phyloP scores from a whole-genome alignment of 1,140 invertebrate species.

The Elymnias hypermnestra region DNA sequence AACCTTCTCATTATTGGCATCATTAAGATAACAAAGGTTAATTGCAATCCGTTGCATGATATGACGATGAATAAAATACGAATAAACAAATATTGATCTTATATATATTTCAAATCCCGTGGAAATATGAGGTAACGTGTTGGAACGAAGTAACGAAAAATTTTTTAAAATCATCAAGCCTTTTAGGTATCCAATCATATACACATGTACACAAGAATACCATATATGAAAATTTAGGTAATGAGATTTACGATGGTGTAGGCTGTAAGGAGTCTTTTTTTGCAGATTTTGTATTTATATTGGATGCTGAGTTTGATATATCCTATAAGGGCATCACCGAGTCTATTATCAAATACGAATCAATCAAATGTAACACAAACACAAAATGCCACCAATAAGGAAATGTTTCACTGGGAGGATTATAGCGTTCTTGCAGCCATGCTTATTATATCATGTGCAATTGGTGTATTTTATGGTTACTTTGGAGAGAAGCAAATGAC shows the following conservation, averaged over 20 bases:
- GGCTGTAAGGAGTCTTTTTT: too few species aligned
- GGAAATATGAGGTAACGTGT: background rate
- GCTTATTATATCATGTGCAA: constrained; percentile 83
- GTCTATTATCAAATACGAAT: background rate
- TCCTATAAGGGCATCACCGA: constrained; percentile 2
- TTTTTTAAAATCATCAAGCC: too few species aligned
- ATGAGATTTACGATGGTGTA: too few species aligned
- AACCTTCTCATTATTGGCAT: too few species aligned
- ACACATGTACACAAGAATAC: too few species aligned
- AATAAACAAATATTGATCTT: too few species aligned
- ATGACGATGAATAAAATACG: too few species aligned
- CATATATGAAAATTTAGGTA: too few species aligned
- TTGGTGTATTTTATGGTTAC: constrained; percentile 89
- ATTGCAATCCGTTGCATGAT: too few species aligned
- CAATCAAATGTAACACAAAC: constrained; percentile 3
- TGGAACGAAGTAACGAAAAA: background rate
- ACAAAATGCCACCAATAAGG: constrained; percentile 26
- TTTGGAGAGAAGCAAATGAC: constrained; percentile 84
- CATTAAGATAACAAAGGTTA: too few species aligned
- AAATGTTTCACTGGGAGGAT: constrained; percentile 80
- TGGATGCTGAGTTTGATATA: background rate
- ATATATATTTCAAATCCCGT: too few species aligned
- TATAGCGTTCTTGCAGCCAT: constrained; percentile 83
- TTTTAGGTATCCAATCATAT: too few species aligned
- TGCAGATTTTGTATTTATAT: constrained; percentile 7